A percentile compares a stretch with the other conserved stretches of the same genome.
Evolutionary conservation across 2,888 invertebrate genomes (phyloP).

Genomic region (Dicranocentrus wangi): DNA sequence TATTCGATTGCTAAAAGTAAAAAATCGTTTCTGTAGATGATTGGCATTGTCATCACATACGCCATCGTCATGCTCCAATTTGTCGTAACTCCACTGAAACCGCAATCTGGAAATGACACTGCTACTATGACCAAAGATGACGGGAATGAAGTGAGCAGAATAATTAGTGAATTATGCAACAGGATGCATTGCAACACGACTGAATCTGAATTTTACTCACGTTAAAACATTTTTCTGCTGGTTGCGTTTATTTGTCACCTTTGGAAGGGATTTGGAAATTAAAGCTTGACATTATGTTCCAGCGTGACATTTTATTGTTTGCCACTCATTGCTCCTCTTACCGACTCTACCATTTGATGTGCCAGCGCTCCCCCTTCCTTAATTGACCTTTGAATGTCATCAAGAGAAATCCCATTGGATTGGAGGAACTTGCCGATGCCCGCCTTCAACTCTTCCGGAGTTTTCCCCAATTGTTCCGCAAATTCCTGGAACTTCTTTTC

Average conservation of each 20-base stretch:
- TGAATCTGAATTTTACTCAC: no score
- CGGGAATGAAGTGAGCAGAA: background rate
- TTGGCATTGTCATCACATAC: slow-evolving; percentile 41
- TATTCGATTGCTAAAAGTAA: no score
- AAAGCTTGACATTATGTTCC: background rate
- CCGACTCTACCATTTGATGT: slow-evolving; percentile 15
- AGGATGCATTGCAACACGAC: background rate
- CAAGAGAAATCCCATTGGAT: slow-evolving; percentile 13
- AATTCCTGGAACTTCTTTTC: slow-evolving; percentile 29
- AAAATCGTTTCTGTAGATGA: slow-evolving; percentile 26
- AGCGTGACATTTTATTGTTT: background rate
- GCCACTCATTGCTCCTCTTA: background rate
- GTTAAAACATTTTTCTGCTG: background rate
- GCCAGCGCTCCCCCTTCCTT: background rate
- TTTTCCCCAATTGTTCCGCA: slow-evolving; percentile 24
- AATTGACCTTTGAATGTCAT: slow-evolving; percentile 10
- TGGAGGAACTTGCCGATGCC: slow-evolving; percentile 24
- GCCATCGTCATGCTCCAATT: slow-evolving; percentile 58
- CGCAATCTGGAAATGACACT: no score
- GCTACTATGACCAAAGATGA: no score
- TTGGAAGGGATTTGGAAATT: background rate
- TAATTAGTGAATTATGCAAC: background rate
- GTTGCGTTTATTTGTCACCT: background rate
- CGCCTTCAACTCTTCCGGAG: slow-evolving; percentile 28
- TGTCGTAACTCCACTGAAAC: no score